Conservation (phyloP, 1,140 invertebrate genomes). For the Cecropterus lyciades region DNA sequence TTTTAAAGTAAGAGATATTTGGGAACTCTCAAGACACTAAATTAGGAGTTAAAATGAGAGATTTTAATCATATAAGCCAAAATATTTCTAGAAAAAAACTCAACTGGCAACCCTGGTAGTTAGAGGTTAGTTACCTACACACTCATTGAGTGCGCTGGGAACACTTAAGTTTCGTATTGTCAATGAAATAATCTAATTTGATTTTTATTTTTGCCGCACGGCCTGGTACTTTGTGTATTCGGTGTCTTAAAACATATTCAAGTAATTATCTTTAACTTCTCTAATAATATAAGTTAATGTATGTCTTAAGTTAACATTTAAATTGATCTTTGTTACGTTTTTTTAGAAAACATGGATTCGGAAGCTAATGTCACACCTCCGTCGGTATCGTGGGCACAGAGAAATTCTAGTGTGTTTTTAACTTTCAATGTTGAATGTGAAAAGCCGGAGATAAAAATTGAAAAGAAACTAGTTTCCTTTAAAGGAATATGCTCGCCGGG, state of each 20-base stretch:
- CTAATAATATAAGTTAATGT: neutral
- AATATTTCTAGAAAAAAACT: no score
- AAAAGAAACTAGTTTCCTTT: conserved; percentile 92
- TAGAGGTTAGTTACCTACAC: neutral
- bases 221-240: neutral
- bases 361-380: conserved; percentile 87
- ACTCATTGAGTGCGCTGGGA: neutral
- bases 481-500: conserved; percentile 94
- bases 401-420: conserved; percentile 91
- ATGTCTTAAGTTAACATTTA: neutral
- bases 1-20: no score
- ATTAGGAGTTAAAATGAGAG: no score
- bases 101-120: no score
- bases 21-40: no score
- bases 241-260: neutral
- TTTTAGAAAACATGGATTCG: conserved; percentile 63
- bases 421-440: conserved; percentile 96
- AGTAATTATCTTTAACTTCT: neutral
- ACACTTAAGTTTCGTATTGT: neutral
- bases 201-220: neutral
- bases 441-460: conserved; percentile 91
- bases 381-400: conserved; percentile 96
- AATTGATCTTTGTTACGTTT: conserved; percentile 23
- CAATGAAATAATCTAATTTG: conserved; percentile 4
- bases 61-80: no score